Percentiles rank a stretch among this genome's conserved stretches.
phyloP scores from a whole-genome alignment of 2,113 vertebrate species.

The Cercocebus atys region DNA sequence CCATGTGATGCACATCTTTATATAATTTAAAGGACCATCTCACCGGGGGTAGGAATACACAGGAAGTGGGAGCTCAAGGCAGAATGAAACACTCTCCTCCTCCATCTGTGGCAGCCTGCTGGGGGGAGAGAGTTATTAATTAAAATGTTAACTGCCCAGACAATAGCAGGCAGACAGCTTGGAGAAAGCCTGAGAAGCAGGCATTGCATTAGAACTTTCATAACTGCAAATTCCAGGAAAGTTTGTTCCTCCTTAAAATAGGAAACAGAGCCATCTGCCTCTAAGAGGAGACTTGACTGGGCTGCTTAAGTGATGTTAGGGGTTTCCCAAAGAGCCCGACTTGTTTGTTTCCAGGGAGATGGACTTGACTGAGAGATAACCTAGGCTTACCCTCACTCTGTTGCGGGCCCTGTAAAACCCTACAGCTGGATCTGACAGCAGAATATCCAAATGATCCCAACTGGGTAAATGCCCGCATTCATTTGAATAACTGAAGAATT shows the following conservation, averaged over 20 bases:
- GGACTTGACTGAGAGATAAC: conserved; percentile 78
- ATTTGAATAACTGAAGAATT: conserved; percentile 88
- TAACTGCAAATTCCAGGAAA: conserved; percentile 79
- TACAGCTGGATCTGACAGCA: conserved; percentile 83
- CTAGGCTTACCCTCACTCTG: conserved; percentile 77
- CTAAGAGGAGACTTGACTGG: conserved; percentile 76
- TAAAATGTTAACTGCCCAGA: conserved; percentile 57
- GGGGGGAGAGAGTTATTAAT: conserved; percentile 58
- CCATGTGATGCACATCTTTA: conserved; percentile 43
- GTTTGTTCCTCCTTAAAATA: conserved; percentile 76
- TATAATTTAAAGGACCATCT: conserved; percentile 62
- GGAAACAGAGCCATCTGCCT: conserved; percentile 70
- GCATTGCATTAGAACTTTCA: conserved; percentile 70
- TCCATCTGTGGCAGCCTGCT: background rate
- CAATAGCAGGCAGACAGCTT: conserved; percentile 49
- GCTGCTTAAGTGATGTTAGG: conserved; percentile 75
- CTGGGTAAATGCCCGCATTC: conserved; percentile 78
- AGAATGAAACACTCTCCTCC: conserved; percentile 11
- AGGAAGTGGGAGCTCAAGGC: conserved; percentile 38
- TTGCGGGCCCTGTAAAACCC: conserved; percentile 75
- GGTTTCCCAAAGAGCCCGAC: conserved; percentile 80
- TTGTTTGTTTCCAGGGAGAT: conserved; percentile 79
- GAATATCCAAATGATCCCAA: conserved; percentile 81
- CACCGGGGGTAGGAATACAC: background rate
- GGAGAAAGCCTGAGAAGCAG: conserved; percentile 61